Conservation (phyloP, 2,797 vertebrate species). For the Diglossa cyanea region DNA sequence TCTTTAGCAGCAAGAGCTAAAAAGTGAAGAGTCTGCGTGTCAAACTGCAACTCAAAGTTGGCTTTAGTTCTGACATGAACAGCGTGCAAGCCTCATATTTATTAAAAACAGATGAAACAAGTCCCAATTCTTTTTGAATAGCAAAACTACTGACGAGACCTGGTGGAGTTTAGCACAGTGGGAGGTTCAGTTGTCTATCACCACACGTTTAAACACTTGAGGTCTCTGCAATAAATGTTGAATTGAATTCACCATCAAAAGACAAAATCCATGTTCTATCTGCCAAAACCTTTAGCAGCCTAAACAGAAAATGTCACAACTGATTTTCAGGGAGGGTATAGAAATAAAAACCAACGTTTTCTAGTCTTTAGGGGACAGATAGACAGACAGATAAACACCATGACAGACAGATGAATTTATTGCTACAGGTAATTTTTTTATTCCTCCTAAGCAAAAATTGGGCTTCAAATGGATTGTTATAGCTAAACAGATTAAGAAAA, state of each 20-base stretch:
- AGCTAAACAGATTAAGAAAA: slow-evolving; percentile 6
- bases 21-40: background rate
- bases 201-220: slow-evolving; percentile 19
- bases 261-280: slow-evolving; percentile 64
- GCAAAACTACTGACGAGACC: slow-evolving; percentile 27
- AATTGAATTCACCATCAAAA: slow-evolving; percentile 61
- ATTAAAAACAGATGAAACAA: slow-evolving; percentile 61
- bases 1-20: background rate
- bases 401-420: slow-evolving; percentile 20
- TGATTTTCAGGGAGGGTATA: slow-evolving; percentile 24
- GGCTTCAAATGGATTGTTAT: background rate
- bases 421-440: slow-evolving; percentile 28
- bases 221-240: slow-evolving; percentile 44
- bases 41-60: background rate
- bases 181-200: slow-evolving; percentile 51
- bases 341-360: slow-evolving; percentile 53
- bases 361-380: slow-evolving; percentile 12
- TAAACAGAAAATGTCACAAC: slow-evolving; percentile 65
- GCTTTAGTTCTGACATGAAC: slow-evolving; percentile 19
- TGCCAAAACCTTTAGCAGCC: slow-evolving; percentile 63
- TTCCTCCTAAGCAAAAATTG: slow-evolving; percentile 17
- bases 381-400: slow-evolving; percentile 42
- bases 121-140: slow-evolving; percentile 33
- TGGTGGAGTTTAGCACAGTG: slow-evolving; percentile 5
- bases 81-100: background rate